Evolutionary conservation across 2,113 vertebrate species (phyloP).

Genomic region (Grus americana): DNA sequence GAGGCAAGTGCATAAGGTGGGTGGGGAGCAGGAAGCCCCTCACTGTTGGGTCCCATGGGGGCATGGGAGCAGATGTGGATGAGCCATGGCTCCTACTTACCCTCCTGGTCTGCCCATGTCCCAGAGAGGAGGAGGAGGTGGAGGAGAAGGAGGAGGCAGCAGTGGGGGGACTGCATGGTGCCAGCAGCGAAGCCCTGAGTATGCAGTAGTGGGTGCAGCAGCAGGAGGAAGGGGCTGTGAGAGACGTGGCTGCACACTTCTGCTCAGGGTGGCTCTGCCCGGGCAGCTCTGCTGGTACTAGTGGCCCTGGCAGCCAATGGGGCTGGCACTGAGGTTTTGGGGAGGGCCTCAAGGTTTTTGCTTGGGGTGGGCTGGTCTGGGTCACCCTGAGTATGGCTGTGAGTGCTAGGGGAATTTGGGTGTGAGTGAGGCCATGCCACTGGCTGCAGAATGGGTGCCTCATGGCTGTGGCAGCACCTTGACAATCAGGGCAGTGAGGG

Average conservation of each 20-base stretch:
- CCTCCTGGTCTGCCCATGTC: background rate
- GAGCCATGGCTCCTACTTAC: background rate
- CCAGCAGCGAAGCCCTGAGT: background rate
- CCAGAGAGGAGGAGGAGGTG: background rate
- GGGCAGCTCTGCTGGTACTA: background rate
- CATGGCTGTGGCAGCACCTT: background rate
- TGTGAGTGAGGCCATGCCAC: background rate
- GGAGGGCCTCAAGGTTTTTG: background rate
- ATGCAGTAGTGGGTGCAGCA: background rate
- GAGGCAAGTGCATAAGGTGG: background rate
- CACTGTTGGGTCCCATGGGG: rapidly evolving
- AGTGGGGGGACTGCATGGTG: background rate
- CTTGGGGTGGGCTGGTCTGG: background rate
- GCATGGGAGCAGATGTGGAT: background rate
- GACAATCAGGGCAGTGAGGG: no score
- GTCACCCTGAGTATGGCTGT: background rate
- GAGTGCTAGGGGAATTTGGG: background rate
- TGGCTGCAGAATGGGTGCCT: background rate
- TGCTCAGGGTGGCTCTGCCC: background rate
- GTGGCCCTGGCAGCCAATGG: background rate
- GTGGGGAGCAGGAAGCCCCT: background rate
- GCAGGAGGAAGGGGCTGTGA: background rate
- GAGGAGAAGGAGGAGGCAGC: background rate
- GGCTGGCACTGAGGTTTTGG: conserved; percentile 6
- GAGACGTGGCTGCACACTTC: background rate